A percentile compares a stretch with the other conserved stretches of the same genome.
Evolutionary conservation across 2,113 vertebrate species (phyloP).

Genomic region (Zosterops borbonicus): DNA sequence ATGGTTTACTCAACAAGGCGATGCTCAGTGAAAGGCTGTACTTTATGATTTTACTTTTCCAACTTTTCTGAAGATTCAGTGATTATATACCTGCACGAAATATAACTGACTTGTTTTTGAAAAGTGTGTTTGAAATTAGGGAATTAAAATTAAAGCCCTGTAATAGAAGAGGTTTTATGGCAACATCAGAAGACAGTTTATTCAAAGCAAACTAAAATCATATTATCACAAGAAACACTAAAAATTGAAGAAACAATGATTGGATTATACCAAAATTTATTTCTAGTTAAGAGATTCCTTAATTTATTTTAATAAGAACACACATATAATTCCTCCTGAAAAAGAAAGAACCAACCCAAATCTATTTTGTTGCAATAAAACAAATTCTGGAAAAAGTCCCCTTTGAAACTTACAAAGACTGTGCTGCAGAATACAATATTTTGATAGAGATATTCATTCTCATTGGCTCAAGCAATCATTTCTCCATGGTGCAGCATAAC

Average conservation of each 20-base stretch:
- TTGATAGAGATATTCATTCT: not conserved
- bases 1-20: not conserved
- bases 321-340: not conserved
- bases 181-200: not conserved
- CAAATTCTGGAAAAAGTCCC: not conserved
- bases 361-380: not conserved
- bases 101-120: not conserved
- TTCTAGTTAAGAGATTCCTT: not conserved
- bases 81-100: not conserved
- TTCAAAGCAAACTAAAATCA: not conserved
- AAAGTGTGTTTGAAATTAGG: not conserved
- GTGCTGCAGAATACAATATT: not conserved
- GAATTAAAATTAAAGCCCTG: not conserved
- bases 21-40: not conserved
- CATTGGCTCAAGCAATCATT: not conserved
- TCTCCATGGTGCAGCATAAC: not conserved
- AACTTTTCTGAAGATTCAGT: not conserved
- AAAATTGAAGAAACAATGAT: not conserved
- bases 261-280: not conserved
- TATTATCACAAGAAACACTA: not conserved
- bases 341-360: not conserved
- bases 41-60: not conserved
- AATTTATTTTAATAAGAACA: not conserved
- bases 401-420: not conserved
- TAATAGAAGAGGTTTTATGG: not conserved